Conservation (phyloP, 2,888 invertebrate genomes). For the Carterocephalus palaemon region DNA sequence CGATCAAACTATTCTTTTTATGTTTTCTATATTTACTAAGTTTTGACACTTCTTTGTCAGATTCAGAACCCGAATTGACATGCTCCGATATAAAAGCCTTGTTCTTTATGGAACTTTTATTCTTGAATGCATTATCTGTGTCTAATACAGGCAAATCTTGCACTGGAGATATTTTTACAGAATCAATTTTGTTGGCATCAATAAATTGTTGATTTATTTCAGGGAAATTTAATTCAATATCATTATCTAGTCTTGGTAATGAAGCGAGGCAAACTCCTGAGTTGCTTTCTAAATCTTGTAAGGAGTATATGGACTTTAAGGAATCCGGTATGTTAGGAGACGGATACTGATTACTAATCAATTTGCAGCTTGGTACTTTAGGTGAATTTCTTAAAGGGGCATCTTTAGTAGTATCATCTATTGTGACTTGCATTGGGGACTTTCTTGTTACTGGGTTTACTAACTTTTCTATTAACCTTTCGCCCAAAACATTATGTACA, state of each 20-base stretch:
- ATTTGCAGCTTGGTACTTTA: constrained; percentile 59
- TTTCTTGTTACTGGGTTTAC: constrained; percentile 55
- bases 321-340: constrained; percentile 42
- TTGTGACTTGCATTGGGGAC: constrained; percentile 41
- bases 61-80: constrained; percentile 36
- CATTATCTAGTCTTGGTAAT: constrained; percentile 67
- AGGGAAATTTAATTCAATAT: constrained; percentile 69
- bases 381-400: constrained; percentile 26
- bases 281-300: constrained; percentile 68
- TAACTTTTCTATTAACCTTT: constrained; percentile 68
- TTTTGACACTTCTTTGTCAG: constrained; percentile 55
- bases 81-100: constrained; percentile 27
- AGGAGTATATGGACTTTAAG: constrained; percentile 56
- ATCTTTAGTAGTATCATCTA: constrained; percentile 41
- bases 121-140: constrained; percentile 31
- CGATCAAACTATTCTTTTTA: constrained; percentile 39
- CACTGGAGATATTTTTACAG: constrained; percentile 34
- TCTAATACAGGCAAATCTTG: constrained; percentile 45
- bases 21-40: constrained; percentile 65
- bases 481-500: constrained; percentile 56
- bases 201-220: constrained; percentile 76
- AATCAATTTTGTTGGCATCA: constrained; percentile 64
- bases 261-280: constrained; percentile 68
- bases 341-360: constrained; percentile 55
- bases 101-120: constrained; percentile 29